A percentile compares a stretch with the other conserved stretches of the same genome.
These are phyloP conservation scores for Zoanthus solanderi DNA, from an alignment of 92 coral and sea anemone species.

Conservation along the genomic window DNA sequence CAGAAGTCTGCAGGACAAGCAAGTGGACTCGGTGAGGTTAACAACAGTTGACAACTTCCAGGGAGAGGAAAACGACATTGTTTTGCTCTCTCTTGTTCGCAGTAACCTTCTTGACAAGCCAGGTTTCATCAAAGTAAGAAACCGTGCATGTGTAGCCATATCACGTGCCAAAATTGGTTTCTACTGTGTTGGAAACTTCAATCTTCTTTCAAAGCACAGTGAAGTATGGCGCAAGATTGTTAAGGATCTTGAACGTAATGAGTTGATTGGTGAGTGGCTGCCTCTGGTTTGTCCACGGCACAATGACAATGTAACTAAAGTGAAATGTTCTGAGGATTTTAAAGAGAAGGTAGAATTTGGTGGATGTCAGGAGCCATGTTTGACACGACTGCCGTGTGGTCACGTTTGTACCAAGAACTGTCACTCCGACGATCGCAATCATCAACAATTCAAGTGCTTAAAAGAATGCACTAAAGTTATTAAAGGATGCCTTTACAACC, in stretches of 20 bases:
- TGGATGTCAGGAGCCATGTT: conserved; percentile 80
- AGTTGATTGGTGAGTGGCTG: conserved; percentile 70
- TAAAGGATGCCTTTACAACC: conserved; percentile 59
- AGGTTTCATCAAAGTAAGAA: conserved; percentile 82
- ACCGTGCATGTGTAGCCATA: conserved; percentile 95
- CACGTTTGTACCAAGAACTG: conserved; percentile 78
- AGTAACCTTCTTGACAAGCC: conserved; percentile 79
- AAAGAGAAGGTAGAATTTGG: conserved; percentile 71
- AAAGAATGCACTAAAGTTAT: conserved; percentile 69
- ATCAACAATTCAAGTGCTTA: conserved; percentile 52
- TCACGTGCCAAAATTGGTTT: conserved; percentile 93
- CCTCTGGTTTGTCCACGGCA: conserved; percentile 83
- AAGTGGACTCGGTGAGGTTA: conserved; percentile 59
- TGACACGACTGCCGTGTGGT: conserved; percentile 77
- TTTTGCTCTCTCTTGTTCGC: conserved; percentile 88
- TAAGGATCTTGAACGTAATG: conserved; percentile 55
- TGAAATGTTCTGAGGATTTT: conserved; percentile 71
- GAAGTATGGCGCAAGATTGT: conserved; percentile 82
- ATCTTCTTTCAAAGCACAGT: conserved; percentile 69
- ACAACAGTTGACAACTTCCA: conserved; percentile 92
- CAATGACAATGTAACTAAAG: conserved; percentile 46
- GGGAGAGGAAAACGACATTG: conserved; percentile 92
- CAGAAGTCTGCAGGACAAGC: conserved; percentile 47
- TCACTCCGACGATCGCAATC: conserved; percentile 75
- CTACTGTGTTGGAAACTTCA: conserved; percentile 86